Conservation (phyloP, 2,113 vertebrate species). For the Elachura formosa region DNA sequence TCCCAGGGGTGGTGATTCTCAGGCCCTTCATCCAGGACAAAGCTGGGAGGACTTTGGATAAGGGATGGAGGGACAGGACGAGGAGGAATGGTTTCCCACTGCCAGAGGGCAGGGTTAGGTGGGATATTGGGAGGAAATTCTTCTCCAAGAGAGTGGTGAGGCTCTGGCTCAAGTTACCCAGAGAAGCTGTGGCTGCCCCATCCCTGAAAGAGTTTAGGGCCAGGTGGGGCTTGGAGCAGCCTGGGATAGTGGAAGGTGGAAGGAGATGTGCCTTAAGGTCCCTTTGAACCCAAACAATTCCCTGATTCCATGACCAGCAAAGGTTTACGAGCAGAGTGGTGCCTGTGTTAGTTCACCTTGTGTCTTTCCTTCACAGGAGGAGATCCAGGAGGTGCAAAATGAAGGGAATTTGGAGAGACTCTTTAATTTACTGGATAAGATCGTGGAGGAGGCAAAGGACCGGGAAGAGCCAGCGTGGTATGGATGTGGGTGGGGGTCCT, state of each 20-base stretch:
- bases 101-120: not conserved
- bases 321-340: not conserved
- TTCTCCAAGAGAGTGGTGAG: rapidly evolving
- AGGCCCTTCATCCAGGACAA: no score
- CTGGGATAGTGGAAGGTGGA: rapidly evolving
- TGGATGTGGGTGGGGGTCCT: not conserved
- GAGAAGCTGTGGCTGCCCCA: not conserved
- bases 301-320: rapidly evolving
- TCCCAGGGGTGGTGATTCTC: not conserved
- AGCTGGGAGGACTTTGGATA: not conserved
- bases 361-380: constrained; percentile 45
- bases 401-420: constrained; percentile 73
- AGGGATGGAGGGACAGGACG: not conserved
- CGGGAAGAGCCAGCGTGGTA: constrained; percentile 56
- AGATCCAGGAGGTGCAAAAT: constrained; percentile 68
- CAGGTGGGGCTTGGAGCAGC: not conserved
- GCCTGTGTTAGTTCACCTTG: rapidly evolving
- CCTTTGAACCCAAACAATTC: not conserved
- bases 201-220: not conserved
- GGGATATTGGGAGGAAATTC: not conserved
- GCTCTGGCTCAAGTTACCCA: not conserved
- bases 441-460: constrained; percentile 58
- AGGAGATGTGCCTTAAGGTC: not conserved
- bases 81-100: not conserved
- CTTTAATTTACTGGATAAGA: constrained; percentile 59